Percentiles rank a stretch among this genome's conserved stretches.
These are phyloP conservation scores for Chaetophractus vellerosus DNA, from an alignment of 2,797 vertebrate genomes.

Conservation along the genomic window DNA sequence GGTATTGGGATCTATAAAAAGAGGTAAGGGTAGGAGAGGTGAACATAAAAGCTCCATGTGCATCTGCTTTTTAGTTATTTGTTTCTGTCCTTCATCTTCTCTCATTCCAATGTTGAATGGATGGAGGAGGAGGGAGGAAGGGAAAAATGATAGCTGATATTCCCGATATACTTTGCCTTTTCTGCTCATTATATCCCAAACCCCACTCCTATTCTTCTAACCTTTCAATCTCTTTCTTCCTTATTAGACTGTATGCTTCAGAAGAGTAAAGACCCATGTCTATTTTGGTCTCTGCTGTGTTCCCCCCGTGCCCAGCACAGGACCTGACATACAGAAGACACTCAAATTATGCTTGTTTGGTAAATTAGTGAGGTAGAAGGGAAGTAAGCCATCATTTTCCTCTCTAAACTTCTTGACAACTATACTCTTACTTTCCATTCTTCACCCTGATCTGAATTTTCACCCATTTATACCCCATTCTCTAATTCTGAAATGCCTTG, in stretches of 20 bases:
- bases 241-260: not conserved
- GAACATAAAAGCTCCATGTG: not conserved
- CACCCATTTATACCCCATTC: too few relatives aligned
- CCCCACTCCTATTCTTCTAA: not conserved
- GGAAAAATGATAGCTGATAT: not conserved
- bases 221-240: not conserved
- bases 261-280: not conserved
- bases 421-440: not conserved
- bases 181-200: not conserved
- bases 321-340: not conserved
- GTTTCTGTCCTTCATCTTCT: constrained; percentile 24
- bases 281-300: not conserved
- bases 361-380: not conserved
- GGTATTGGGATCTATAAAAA: not conserved
- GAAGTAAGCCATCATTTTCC: not conserved
- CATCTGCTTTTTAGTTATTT: not conserved
- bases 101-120: not conserved
- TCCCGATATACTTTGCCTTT: not conserved
- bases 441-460: not conserved
- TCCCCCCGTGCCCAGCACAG: not conserved
- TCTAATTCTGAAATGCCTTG: constrained; percentile 21
- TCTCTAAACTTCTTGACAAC: not conserved
- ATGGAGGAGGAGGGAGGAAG: not conserved
- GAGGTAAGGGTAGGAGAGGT: not conserved
- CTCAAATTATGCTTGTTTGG: not conserved